These are phyloP conservation scores for Drosophila villosipedis DNA, from an alignment of 2,888 invertebrate genomes.

Conservation along the genomic window DNA sequence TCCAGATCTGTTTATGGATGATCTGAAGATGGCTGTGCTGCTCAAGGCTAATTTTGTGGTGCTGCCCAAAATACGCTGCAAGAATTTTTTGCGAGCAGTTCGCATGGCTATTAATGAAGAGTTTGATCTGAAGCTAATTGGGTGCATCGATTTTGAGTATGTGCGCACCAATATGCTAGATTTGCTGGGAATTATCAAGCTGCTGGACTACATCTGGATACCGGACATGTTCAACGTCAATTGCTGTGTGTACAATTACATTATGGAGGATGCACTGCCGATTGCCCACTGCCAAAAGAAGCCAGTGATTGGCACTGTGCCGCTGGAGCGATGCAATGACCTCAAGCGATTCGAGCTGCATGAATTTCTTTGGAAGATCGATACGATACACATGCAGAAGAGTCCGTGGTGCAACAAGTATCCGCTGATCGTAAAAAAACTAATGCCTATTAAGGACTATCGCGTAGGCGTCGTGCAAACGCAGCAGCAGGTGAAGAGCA, in stretches of 20 bases:
- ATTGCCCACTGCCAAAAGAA: constrained; percentile 75
- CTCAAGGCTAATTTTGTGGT: constrained; percentile 78
- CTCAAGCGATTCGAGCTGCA: constrained; percentile 82
- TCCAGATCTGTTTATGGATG: constrained; percentile 59
- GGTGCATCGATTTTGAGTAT: constrained; percentile 76
- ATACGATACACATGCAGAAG: constrained; percentile 83
- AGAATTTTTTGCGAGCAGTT: constrained; percentile 68
- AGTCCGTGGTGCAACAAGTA: constrained; percentile 83
- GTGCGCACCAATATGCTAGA: constrained; percentile 78
- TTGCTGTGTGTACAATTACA: constrained; percentile 63
- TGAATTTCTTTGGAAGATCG: constrained; percentile 78
- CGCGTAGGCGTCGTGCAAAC: constrained; percentile 70
- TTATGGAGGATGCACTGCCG: constrained; percentile 77
- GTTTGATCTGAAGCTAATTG: constrained; percentile 73
- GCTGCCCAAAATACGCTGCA: constrained; percentile 75
- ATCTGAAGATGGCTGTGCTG: constrained; percentile 69
- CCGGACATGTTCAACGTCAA: constrained; percentile 74
- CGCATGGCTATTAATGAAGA: constrained; percentile 46
- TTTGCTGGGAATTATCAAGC: constrained; percentile 76
- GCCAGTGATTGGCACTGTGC: constrained; percentile 82
- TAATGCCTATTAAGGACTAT: constrained; percentile 79
- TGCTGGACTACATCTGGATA: constrained; percentile 82
- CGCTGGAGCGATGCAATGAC: constrained; percentile 81
- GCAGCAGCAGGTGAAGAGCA: constrained; percentile 61
- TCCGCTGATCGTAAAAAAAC: constrained; percentile 83